phyloP scores from a whole-genome alignment of 1,140 invertebrate genomes.

The Antheraea mylitta region DNA sequence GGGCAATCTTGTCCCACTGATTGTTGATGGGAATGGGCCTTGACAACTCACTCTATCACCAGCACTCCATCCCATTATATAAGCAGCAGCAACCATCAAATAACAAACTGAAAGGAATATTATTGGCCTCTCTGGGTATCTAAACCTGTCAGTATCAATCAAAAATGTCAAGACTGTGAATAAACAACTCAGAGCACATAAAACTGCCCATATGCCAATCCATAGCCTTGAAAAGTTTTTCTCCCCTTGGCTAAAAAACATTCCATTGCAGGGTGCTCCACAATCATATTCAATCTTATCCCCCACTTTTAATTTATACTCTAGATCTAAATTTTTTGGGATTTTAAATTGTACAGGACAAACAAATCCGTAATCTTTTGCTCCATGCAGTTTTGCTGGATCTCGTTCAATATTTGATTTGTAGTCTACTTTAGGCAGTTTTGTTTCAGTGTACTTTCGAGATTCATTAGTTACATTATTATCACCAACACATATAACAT shows the following conservation, averaged over 20 bases:
- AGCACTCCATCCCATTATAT: conserved; percentile 93
- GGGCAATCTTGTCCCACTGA: conserved; percentile 81
- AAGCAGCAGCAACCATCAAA: conserved; percentile 94
- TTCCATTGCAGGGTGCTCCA: conserved; percentile 94
- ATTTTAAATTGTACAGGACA: conserved; percentile 93
- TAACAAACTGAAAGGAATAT: conserved; percentile 99
- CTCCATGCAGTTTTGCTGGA: conserved; percentile 65
- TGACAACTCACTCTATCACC: conserved; percentile 94
- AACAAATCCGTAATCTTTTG: conserved; percentile 88
- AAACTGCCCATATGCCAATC: conserved; percentile 95
- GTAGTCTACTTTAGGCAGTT: conserved; percentile 64
- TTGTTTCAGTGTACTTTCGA: conserved; percentile 56
- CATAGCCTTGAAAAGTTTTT: conserved; percentile 91
- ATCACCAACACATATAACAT: conserved; percentile 92
- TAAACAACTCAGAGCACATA: conserved; percentile 94
- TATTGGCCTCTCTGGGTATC: conserved; percentile 98
- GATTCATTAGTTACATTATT: conserved; percentile 83
- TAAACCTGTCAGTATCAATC: conserved; percentile 94
- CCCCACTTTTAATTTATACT: conserved; percentile 91
- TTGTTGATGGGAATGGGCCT: conserved; percentile 88
- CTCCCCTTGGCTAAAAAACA: conserved; percentile 94
- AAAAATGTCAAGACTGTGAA: conserved; percentile 97
- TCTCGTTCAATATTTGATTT: conserved; percentile 59
- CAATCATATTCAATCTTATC: conserved; percentile 89
- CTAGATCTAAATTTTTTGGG: conserved; percentile 85